These are phyloP conservation scores for Pardosa pseudoannulata DNA, from an alignment of 2,888 invertebrate genomes.

Conservation along the genomic window DNA sequence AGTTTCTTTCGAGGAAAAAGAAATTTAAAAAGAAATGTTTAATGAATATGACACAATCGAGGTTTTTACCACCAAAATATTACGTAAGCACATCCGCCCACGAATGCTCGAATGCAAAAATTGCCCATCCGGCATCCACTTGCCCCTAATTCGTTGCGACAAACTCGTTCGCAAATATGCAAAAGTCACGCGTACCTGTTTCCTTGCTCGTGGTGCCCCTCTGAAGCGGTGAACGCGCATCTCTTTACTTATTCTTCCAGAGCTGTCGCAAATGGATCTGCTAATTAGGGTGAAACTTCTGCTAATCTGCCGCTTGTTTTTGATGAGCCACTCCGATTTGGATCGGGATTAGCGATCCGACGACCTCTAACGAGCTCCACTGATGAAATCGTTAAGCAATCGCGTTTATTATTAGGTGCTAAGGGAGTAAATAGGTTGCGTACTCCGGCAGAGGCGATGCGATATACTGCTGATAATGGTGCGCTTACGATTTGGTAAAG, in stretches of 20 bases:
- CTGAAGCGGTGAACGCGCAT: background rate
- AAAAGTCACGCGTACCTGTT: background rate
- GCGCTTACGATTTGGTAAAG: no score
- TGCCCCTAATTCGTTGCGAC: background rate
- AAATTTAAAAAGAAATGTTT: no score
- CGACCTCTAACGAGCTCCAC: no score
- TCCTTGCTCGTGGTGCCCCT: background rate
- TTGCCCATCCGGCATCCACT: background rate
- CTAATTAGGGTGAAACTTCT: constrained; percentile 1
- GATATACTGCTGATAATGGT: no score
- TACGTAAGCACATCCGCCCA: background rate
- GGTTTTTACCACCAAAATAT: background rate
- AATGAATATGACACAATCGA: background rate
- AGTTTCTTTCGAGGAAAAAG: no score
- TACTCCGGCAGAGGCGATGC: background rate
- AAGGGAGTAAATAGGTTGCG: background rate
- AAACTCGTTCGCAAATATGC: background rate
- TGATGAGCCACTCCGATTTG: background rate
- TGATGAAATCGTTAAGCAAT: constrained; percentile 4
- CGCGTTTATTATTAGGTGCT: background rate
- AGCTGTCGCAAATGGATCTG: background rate
- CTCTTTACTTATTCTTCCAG: background rate
- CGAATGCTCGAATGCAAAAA: background rate
- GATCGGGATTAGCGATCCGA: background rate
- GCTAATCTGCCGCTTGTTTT: background rate